phyloP scores from a whole-genome alignment of 2,797 vertebrate genomes.

The Myotis findleyi region DNA sequence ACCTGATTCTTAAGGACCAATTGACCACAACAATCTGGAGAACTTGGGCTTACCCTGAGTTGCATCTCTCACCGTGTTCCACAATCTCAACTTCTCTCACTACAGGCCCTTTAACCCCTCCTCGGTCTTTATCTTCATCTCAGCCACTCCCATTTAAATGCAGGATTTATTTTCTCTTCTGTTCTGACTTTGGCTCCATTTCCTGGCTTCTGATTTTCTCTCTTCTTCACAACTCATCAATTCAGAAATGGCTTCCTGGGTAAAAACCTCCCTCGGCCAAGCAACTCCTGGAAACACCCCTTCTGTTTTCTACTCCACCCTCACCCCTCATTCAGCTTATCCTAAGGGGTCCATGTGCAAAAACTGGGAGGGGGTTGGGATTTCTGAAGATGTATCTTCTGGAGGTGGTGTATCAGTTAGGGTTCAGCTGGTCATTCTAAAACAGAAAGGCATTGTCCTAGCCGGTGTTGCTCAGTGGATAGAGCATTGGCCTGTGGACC shows the following conservation, averaged over 20 bases:
- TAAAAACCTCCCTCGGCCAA: slow-evolving; percentile 42
- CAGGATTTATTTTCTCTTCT: slow-evolving; percentile 27
- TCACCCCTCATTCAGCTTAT: background rate
- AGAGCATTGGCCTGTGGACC: too few relatives aligned
- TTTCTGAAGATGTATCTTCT: background rate
- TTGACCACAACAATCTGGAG: background rate
- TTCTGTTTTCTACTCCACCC: slow-evolving; percentile 32
- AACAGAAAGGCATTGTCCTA: background rate
- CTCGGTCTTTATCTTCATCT: background rate
- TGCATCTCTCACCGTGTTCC: background rate
- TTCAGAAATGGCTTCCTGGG: slow-evolving; percentile 37
- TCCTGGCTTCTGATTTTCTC: slow-evolving; percentile 48
- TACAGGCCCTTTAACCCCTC: background rate
- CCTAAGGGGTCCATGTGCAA: background rate
- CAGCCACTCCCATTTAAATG: background rate
- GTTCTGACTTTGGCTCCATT: slow-evolving; percentile 17
- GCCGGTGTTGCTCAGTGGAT: too few relatives aligned
- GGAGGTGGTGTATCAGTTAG: background rate
- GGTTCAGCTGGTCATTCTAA: background rate
- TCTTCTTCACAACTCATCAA: slow-evolving; percentile 43
- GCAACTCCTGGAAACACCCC: background rate
- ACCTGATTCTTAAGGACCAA: background rate
- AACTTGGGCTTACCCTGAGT: background rate
- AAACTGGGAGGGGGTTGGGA: background rate
- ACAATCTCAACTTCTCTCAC: background rate